These are phyloP conservation scores for Danio rerio DNA, from an alignment of 2,113 vertebrate species.

Conservation along the genomic window DNA sequence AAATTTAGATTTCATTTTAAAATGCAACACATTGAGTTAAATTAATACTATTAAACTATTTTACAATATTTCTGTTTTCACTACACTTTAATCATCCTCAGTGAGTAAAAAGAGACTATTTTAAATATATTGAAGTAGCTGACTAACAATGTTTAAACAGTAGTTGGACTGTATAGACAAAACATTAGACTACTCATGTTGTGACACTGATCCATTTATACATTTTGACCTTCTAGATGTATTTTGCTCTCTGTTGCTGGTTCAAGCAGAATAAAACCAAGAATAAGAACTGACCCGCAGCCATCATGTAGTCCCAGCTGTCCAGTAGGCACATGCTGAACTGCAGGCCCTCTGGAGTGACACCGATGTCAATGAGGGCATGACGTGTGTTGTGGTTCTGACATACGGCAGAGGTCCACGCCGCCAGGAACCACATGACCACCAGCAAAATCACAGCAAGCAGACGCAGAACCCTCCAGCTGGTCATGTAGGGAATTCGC, in stretches of 20 bases:
- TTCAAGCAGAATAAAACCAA: not conserved
- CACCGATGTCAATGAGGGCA: conserved; percentile 84
- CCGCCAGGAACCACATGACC: conserved; percentile 93
- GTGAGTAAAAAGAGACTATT: no score
- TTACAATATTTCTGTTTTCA: no score
- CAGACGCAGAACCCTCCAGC: conserved; percentile 92
- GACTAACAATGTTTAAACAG: no score
- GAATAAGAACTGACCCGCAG: conserved; percentile 82
- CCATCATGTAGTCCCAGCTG: conserved; percentile 99
- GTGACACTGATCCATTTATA: not conserved
- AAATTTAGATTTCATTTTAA: no score
- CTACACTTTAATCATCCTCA: no score
- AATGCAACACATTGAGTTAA: no score
- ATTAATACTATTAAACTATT: no score
- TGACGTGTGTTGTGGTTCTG: conserved; percentile 86
- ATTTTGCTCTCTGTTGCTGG: not conserved
- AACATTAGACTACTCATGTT: no score
- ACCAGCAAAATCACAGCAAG: conserved; percentile 89
- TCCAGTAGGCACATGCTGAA: conserved; percentile 96
- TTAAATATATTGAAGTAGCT: no score
- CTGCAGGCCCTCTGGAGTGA: conserved; percentile 90
- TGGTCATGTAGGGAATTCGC: conserved; percentile 95
- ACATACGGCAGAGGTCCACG: conserved; percentile 93
- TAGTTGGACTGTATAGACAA: no score
- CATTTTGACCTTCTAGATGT: not conserved